phyloP scores from a whole-genome alignment of 2,888 invertebrate species.

The Cataglyphis livida region DNA sequence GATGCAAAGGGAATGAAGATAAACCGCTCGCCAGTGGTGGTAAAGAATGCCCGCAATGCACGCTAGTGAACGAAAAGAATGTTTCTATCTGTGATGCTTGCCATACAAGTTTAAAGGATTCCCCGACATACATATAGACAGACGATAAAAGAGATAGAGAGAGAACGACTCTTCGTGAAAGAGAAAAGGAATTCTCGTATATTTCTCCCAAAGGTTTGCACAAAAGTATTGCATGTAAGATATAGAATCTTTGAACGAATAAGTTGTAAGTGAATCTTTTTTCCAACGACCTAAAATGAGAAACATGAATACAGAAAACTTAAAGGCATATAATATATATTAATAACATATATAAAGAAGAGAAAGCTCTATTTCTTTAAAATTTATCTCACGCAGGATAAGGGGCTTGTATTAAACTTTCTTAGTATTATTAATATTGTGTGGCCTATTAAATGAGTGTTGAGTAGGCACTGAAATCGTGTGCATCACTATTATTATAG shows the following conservation, averaged over 20 bases:
- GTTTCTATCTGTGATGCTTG: slow-evolving; percentile 90
- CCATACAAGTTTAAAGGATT: slow-evolving; percentile 89
- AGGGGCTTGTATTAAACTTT: slow-evolving; percentile 62
- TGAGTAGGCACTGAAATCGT: background rate
- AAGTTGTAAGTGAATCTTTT: background rate
- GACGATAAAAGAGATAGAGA: slow-evolving; percentile 15
- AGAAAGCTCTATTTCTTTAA: slow-evolving; percentile 68
- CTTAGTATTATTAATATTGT: slow-evolving; percentile 57
- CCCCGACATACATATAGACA: slow-evolving; percentile 90
- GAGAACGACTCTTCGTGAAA: background rate
- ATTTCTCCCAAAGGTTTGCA: background rate
- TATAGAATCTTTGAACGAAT: slow-evolving; percentile 1
- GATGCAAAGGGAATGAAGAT: slow-evolving; percentile 87
- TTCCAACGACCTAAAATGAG: slow-evolving; percentile 37
- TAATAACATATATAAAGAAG: slow-evolving; percentile 31
- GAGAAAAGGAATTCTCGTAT: background rate
- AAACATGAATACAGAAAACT: slow-evolving; percentile 18
- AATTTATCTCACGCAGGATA: slow-evolving; percentile 51
- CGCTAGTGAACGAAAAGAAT: slow-evolving; percentile 90
- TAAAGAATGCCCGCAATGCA: slow-evolving; percentile 91
- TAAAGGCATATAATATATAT: background rate
- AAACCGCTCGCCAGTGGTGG: slow-evolving; percentile 91
- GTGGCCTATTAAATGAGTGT: slow-evolving; percentile 64
- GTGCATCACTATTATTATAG: background rate
- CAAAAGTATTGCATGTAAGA: slow-evolving; percentile 13